Conservation (phyloP, 2,113 vertebrate genomes). For the Phainopepla nitens region DNA sequence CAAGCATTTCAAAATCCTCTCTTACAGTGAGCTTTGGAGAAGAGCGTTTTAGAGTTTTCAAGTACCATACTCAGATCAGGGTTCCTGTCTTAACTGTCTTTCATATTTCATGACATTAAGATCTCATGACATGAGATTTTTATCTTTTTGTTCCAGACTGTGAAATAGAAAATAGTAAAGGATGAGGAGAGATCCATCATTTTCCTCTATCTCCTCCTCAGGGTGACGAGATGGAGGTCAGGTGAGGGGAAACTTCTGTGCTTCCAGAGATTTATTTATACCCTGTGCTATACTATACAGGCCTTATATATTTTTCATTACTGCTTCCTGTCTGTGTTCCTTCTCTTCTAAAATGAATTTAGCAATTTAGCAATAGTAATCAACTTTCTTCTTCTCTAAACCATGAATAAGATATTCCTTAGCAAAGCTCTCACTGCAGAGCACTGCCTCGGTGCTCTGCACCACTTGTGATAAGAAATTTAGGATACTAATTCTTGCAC, state of each 20-base stretch:
- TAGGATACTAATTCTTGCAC: neutral
- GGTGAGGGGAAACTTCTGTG: neutral
- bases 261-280: neutral
- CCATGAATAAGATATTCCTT: neutral
- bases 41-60: neutral
- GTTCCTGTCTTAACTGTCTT: neutral
- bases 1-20: neutral
- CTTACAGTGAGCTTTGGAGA: neutral
- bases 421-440: neutral
- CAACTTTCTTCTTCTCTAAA: neutral
- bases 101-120: conserved; percentile 1
- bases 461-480: neutral
- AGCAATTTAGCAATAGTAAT: neutral
- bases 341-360: neutral
- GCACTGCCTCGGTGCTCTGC: neutral
- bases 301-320: neutral
- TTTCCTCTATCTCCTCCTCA: neutral
- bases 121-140: neutral
- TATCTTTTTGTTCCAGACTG: neutral
- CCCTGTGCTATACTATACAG: neutral
- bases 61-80: neutral
- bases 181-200: neutral
- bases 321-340: neutral
- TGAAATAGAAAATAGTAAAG: neutral
- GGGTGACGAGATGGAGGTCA: neutral